Base-by-base conservation (phyloP, 2,797 vertebrate species). In the Acanthiza pusilla region DNA sequence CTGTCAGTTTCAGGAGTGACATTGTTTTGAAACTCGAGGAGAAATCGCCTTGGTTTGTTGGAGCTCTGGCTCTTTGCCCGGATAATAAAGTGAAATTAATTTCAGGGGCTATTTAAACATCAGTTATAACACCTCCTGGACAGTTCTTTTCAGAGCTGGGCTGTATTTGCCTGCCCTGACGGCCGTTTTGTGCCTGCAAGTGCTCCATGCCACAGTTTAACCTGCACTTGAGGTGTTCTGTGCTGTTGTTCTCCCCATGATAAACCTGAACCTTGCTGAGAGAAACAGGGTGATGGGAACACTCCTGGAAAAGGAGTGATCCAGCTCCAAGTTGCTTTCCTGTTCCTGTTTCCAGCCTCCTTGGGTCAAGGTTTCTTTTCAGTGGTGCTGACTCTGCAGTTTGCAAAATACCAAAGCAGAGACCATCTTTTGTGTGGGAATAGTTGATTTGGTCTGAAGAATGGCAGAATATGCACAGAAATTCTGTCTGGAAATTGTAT, bases 391-490 rank as follows among this genome's bases (percentile, higher is more conserved):
- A 32, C 43, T 61, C 38, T 20, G 16, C n/a, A 19, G 58, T 29
- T 43, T 21, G 68, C 47, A 17, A 19, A 48, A 22, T 2, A 5
- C 26, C 18, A 0, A 19, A 62, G 51, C 5, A 5, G 60, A 48
- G 63, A 11, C 43, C 3, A 2, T 12, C n/a, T 47, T 61, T 4
- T 30, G 47, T 10, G 0, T 2, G 9, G 38, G 38, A 53, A 18
- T 2, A 16, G 73, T 12, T 22, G 29, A 2, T 20, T 36, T 80
- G n/a, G 27, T 15, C 62, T 2, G 3, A 63, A 45, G 60, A 27
- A 10, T 0, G 12, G 61, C 73, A 34, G 7, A 48, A 45, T 0
- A 13, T 2, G 4, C 22, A 1, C 2, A 2, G 17, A 15, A 0
- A 3, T 29, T 25, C 42, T 17, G 11, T 3, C 63, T 42, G 51